phyloP scores from a whole-genome alignment of 2,888 invertebrate species.

The Pegoplata infirma region DNA sequence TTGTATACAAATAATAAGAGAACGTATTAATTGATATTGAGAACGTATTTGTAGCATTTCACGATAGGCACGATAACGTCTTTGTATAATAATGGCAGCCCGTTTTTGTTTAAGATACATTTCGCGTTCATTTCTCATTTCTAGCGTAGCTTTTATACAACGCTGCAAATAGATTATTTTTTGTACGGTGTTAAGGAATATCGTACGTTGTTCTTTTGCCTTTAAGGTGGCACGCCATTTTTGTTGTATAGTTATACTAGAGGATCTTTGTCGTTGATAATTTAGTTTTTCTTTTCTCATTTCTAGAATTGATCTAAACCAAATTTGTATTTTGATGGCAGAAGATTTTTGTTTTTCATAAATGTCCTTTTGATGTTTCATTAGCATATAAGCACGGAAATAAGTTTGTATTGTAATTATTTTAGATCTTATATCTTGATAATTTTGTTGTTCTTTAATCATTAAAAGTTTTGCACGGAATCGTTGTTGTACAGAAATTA shows the following conservation, averaged over 20 bases:
- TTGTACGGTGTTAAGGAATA: constrained; percentile 61
- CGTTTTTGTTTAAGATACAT: constrained; percentile 67
- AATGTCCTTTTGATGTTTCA: constrained; percentile 57
- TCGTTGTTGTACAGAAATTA: constrained; percentile 71
- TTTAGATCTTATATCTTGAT: constrained; percentile 39
- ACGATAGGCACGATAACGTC: constrained; percentile 67
- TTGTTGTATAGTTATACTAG: constrained; percentile 70
- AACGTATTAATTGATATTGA: constrained; percentile 72
- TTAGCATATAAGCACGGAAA: constrained; percentile 71
- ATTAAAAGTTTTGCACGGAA: constrained; percentile 71
- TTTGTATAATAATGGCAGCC: constrained; percentile 71
- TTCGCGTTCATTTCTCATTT: constrained; percentile 68
- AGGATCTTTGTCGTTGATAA: constrained; percentile 64
- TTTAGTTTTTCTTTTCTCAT: constrained; percentile 65
- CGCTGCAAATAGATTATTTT: constrained; percentile 76
- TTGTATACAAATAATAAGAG: constrained; percentile 71
- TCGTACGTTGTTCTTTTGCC: constrained; percentile 64
- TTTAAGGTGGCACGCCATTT: constrained; percentile 73
- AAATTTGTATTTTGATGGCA: constrained; percentile 69
- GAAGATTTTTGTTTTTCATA: constrained; percentile 55
- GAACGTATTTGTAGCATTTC: constrained; percentile 67
- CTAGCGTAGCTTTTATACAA: constrained; percentile 74
- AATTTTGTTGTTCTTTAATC: constrained; percentile 65
- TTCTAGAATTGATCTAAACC: constrained; percentile 70
- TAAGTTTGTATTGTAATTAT: constrained; percentile 74